Conservation (phyloP, 2,113 vertebrate genomes). For the Tachuris rubrigastra region DNA sequence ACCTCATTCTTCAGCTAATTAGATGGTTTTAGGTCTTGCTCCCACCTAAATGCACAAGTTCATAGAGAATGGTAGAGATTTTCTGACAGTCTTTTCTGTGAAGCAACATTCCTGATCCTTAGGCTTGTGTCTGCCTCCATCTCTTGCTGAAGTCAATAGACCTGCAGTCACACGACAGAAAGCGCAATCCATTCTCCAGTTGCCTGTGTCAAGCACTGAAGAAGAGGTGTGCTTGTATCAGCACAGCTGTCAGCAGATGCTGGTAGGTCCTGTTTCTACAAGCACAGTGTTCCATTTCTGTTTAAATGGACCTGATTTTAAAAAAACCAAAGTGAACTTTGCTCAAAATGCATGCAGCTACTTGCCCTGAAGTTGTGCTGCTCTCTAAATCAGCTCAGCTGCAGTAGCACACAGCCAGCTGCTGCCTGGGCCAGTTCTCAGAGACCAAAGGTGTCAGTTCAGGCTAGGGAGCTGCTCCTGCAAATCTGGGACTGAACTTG, state of each 20-base stretch:
- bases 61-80: neutral
- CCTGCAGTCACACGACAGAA: neutral
- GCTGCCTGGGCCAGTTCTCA: neutral
- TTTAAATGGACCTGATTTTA: neutral
- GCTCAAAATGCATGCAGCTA: neutral
- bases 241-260: conserved; percentile 21
- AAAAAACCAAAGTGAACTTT: neutral
- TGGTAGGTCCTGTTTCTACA: conserved; percentile 25
- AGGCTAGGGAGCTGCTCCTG: neutral
- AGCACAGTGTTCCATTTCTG: neutral
- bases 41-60: neutral
- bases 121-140: neutral
- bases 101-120: neutral
- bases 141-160: neutral
- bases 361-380: neutral
- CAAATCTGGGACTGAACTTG: neutral
- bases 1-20: neutral
- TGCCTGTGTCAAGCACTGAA: neutral
- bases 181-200: neutral
- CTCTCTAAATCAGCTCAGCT: neutral
- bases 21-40: neutral
- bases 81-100: neutral
- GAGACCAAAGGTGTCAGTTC: neutral
- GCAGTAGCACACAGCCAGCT: neutral
- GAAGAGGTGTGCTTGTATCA: neutral